A percentile compares a stretch with the other conserved stretches of the same genome.
Conservation (phyloP, 2,888 invertebrate species). For the Notocelia uddmanniana region DNA sequence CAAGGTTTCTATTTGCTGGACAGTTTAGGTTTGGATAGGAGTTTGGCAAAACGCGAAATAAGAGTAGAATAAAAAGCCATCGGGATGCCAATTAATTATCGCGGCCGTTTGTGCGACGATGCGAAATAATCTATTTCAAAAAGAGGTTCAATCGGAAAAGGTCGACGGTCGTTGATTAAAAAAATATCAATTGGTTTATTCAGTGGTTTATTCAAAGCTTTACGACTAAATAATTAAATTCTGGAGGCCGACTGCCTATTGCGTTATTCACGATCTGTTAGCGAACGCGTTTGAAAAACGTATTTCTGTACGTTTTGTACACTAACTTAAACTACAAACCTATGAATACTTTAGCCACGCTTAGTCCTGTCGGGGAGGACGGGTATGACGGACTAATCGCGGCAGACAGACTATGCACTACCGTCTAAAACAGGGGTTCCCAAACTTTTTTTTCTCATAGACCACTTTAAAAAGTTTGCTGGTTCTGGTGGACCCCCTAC, state of each 20-base stretch:
- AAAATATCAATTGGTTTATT: slow-evolving; percentile 31
- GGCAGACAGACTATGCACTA: too few relatives aligned
- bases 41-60: background rate
- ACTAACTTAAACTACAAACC: too few relatives aligned
- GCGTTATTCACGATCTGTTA: background rate
- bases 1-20: background rate
- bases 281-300: background rate
- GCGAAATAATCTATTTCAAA: slow-evolving; percentile 47
- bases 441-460: too few relatives aligned
- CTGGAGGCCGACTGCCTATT: background rate
- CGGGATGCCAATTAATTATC: slow-evolving; percentile 65
- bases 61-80: slow-evolving; percentile 59
- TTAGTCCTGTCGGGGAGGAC: too few relatives aligned
- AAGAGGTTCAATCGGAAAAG: slow-evolving; percentile 28
- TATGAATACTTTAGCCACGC: too few relatives aligned
- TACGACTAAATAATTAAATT: slow-evolving; percentile 25
- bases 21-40: background rate
- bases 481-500: too few relatives aligned
- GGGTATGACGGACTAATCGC: too few relatives aligned
- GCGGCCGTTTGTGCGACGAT: slow-evolving; percentile 49
- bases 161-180: slow-evolving; percentile 42
- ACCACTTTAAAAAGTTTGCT: too few relatives aligned
- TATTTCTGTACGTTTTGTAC: background rate
- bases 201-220: slow-evolving; percentile 26
- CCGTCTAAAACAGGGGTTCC: too few relatives aligned